phyloP scores from a whole-genome alignment of 2,113 vertebrate species.

The Helogale parvula region DNA sequence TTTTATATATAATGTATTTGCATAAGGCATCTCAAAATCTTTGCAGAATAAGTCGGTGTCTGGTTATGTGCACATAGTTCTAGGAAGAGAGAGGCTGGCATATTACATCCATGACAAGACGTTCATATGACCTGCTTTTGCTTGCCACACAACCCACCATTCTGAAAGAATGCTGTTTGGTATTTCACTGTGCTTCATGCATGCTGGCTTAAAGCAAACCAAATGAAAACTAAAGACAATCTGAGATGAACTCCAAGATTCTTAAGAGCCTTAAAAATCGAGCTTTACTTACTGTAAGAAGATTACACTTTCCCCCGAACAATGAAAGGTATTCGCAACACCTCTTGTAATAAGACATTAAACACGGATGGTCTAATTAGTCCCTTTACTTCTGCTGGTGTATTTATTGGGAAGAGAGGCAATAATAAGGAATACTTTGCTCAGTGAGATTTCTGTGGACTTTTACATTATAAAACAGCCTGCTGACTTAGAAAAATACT shows the following conservation, averaged over 20 bases:
- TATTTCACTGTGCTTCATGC: neutral
- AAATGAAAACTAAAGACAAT: neutral
- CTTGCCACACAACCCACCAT: neutral
- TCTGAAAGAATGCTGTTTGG: neutral
- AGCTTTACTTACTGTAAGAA: neutral
- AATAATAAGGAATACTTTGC: constrained; percentile 1
- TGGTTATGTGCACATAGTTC: neutral
- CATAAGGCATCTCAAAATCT: no score
- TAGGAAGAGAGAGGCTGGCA: neutral
- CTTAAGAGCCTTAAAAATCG: constrained; percentile 21
- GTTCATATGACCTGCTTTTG: neutral
- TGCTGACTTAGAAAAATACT: constrained; percentile 35
- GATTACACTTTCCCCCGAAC: neutral
- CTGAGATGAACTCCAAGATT: neutral
- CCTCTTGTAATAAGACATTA: neutral
- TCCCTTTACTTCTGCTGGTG: neutral
- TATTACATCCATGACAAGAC: neutral
- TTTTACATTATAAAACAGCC: constrained; percentile 27
- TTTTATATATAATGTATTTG: neutral
- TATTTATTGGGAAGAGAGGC: neutral
- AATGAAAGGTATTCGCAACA: constrained; percentile 18
- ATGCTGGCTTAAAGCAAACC: neutral
- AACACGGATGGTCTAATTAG: neutral
- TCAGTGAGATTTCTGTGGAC: neutral
- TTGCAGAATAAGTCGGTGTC: neutral